Percentiles rank a stretch among this genome's conserved stretches.
phyloP scores from a whole-genome alignment of 2,113 vertebrate genomes.

The Eretmodus cyanostictus region DNA sequence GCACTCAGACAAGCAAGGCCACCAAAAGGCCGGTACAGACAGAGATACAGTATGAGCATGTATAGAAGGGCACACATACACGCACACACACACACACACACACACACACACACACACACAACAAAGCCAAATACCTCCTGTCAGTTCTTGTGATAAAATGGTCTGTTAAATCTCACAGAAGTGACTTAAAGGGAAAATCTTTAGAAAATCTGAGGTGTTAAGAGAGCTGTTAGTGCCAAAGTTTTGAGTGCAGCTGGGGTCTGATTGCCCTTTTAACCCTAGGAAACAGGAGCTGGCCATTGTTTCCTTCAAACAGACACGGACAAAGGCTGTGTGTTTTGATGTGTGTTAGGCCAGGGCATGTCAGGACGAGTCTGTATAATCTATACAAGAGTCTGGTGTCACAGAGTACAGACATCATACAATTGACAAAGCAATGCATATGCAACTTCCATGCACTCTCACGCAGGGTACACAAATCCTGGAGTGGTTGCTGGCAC shows the following conservation, averaged over 20 bases:
- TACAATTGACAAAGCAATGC: not conserved
- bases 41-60: not conserved
- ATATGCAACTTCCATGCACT: not conserved
- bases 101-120: not conserved
- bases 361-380: slow-evolving; percentile 48
- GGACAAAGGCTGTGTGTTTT: slow-evolving; percentile 50
- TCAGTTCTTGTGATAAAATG: not conserved
- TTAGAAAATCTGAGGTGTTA: slow-evolving; percentile 10
- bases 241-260: slow-evolving; percentile 43
- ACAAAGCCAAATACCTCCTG: not conserved
- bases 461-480: not conserved
- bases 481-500: not conserved
- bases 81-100: fast-evolving
- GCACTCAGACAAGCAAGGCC: slow-evolving; percentile 51
- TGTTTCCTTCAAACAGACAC: slow-evolving; percentile 50
- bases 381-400: slow-evolving; percentile 27
- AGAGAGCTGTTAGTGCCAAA: slow-evolving; percentile 26
- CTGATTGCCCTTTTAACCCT: slow-evolving; percentile 55
- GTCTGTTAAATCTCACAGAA: not conserved
- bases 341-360: slow-evolving; percentile 23
- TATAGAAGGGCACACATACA: not conserved
- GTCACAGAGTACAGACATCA: not conserved
- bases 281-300: slow-evolving; percentile 52
- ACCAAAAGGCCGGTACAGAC: slow-evolving; percentile 18
- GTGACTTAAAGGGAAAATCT: not conserved